Percentiles rank a stretch among this genome's conserved stretches.
These are phyloP conservation scores for Tenthredo mesomela DNA, from an alignment of 2,888 invertebrate species.

Conservation along the genomic window DNA sequence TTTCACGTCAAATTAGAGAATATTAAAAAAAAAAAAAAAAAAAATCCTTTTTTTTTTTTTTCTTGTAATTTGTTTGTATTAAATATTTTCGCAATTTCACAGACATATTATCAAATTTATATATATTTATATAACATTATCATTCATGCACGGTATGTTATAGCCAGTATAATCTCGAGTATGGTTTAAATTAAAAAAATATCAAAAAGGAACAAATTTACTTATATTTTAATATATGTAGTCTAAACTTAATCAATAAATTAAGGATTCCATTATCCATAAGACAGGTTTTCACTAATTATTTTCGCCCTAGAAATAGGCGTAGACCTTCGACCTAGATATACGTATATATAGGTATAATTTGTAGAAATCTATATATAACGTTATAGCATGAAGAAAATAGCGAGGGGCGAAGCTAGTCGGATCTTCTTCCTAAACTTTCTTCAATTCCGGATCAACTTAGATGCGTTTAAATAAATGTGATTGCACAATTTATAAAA, in stretches of 20 bases:
- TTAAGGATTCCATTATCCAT: not conserved
- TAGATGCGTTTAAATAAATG: not conserved
- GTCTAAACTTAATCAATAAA: not conserved
- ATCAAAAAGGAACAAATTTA: not conserved
- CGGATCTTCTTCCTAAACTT: not conserved
- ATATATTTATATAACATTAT: too few species aligned
- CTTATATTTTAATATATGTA: not conserved
- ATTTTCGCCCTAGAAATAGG: not conserved
- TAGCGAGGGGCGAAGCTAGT: not conserved
- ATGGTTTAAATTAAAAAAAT: too few species aligned
- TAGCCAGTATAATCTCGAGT: too few species aligned
- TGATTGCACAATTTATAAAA: not conserved
- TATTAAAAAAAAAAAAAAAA: too few species aligned
- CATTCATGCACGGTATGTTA: too few species aligned
- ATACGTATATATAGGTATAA: slow-evolving; percentile 2
- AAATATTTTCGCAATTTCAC: too few species aligned
- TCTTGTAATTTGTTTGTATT: not conserved
- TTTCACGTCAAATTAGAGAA: not conserved
- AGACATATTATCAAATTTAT: too few species aligned
- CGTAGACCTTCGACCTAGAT: slow-evolving; percentile 11
- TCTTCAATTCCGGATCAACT: not conserved
- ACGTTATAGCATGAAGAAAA: slow-evolving; percentile 17
- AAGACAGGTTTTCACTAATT: not conserved
- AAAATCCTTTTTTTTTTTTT: too few species aligned
- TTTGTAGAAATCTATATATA: slow-evolving; percentile 21